Evolutionary conservation across 2,113 vertebrate species (phyloP).

Genomic region (Ploceus nigricollis): DNA sequence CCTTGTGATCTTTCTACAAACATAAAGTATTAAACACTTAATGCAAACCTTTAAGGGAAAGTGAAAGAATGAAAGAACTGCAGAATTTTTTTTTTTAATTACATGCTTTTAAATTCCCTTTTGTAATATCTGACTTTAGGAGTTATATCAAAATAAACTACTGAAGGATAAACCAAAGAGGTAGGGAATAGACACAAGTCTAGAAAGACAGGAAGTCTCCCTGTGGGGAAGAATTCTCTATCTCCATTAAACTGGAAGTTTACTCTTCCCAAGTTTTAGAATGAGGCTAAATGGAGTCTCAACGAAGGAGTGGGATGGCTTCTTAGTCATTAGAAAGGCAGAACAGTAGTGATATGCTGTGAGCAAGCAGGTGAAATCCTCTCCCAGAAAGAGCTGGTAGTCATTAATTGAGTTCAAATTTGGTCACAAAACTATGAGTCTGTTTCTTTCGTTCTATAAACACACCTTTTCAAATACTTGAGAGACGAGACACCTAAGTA

Average conservation of each 20-base stretch:
- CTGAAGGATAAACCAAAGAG: background rate
- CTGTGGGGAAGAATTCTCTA: background rate
- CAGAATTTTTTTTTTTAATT: background rate
- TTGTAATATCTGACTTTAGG: background rate
- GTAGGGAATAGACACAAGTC: background rate
- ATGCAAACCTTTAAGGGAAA: background rate
- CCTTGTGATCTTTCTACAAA: background rate
- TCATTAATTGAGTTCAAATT: background rate
- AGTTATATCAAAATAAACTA: background rate
- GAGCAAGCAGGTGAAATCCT: background rate
- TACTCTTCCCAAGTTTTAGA: background rate
- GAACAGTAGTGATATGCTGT: background rate
- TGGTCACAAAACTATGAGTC: background rate
- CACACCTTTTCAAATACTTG: background rate
- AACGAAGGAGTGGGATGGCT: accelerated
- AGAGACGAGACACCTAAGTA: background rate
- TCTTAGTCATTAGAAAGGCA: background rate
- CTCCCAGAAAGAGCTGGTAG: background rate
- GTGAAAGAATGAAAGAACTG: background rate
- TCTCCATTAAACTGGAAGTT: background rate
- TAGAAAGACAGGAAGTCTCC: background rate
- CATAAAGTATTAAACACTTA: background rate
- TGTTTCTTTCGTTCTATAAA: background rate
- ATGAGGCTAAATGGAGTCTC: background rate
- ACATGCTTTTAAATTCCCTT: background rate